Evolutionary conservation across 2,113 vertebrate species (phyloP).

Genomic region (Ptychochromis oligacanthus): DNA sequence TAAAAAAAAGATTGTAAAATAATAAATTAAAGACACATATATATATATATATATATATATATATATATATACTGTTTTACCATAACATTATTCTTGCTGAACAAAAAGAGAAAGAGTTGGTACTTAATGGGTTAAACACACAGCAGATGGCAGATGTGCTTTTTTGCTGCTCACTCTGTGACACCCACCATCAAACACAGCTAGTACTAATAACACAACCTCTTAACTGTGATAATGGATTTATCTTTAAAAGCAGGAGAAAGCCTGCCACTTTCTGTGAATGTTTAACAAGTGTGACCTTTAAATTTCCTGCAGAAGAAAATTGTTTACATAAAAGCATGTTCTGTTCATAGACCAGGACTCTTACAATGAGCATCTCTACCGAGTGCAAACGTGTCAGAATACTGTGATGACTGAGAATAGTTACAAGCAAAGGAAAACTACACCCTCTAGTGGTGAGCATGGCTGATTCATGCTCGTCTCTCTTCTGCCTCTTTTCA

Average conservation of each 20-base stretch:
- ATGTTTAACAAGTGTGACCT: conserved; percentile 52
- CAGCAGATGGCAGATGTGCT: conserved; percentile 52
- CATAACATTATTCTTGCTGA: conserved; percentile 55
- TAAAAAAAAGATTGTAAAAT: too few species aligned
- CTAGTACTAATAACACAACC: conserved; percentile 19
- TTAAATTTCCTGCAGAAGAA: conserved; percentile 36
- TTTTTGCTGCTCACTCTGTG: conserved; percentile 41
- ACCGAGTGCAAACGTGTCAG: background rate
- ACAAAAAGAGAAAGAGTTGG: conserved; percentile 42
- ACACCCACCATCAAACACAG: conserved; percentile 33
- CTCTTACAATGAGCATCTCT: conserved; percentile 13
- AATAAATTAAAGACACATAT: too few species aligned
- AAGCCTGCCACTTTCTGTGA: conserved; percentile 23
- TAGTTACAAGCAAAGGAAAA: conserved; percentile 13
- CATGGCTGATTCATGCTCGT: conserved; percentile 1
- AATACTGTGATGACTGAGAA: background rate
- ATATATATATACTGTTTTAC: conserved; percentile 32
- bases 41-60: too few species aligned
- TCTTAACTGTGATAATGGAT: conserved; percentile 32
- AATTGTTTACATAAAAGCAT: conserved; percentile 29
- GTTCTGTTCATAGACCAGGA: background rate
- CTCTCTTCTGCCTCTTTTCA: conserved; percentile 4
- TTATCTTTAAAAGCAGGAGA: conserved; percentile 24
- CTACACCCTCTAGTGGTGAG: conserved; percentile 60
- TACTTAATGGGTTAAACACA: conserved; percentile 39